phyloP scores from a whole-genome alignment of 2,888 invertebrate species.

The Subacronicta megacephala region DNA sequence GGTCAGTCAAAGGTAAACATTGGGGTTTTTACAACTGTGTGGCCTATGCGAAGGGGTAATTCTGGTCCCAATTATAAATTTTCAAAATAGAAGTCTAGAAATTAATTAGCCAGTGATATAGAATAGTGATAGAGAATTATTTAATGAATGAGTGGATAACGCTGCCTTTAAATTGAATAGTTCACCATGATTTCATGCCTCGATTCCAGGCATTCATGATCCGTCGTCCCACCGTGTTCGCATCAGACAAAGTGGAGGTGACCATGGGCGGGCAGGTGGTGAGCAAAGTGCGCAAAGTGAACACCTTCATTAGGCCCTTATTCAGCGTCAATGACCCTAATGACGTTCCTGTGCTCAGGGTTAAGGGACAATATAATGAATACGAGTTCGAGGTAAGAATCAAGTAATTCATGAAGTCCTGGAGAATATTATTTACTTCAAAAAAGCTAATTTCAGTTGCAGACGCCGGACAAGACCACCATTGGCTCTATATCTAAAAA shows the following conservation, averaged over 20 bases:
- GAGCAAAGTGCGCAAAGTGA: constrained; percentile 69
- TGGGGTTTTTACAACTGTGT: too few relatives aligned
- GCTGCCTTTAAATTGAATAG: too few relatives aligned
- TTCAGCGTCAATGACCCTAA: constrained; percentile 66
- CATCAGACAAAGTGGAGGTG: constrained; percentile 73
- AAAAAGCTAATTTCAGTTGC: constrained; percentile 56
- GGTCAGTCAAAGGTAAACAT: too few relatives aligned
- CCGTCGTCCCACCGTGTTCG: constrained; percentile 70
- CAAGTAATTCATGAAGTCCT: too few relatives aligned
- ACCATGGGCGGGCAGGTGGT: constrained; percentile 59
- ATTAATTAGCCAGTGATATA: too few relatives aligned
- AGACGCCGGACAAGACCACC: constrained; percentile 57
- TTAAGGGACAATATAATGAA: constrained; percentile 68
- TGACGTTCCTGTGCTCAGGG: constrained; percentile 62
- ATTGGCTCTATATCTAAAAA: constrained; percentile 62
- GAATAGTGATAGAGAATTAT: too few relatives aligned
- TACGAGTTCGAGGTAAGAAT: constrained; percentile 64
- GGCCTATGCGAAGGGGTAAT: too few relatives aligned
- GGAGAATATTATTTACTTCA: too few relatives aligned
- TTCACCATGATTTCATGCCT: not conserved
- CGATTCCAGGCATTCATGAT: constrained; percentile 69
- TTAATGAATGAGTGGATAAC: too few relatives aligned
- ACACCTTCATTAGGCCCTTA: constrained; percentile 71
- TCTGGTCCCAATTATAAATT: too few relatives aligned
- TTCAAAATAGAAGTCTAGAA: too few relatives aligned